Conservation (phyloP, 37 sponge, comb jelly and placozoan species). For the Oopsacas minuta region DNA sequence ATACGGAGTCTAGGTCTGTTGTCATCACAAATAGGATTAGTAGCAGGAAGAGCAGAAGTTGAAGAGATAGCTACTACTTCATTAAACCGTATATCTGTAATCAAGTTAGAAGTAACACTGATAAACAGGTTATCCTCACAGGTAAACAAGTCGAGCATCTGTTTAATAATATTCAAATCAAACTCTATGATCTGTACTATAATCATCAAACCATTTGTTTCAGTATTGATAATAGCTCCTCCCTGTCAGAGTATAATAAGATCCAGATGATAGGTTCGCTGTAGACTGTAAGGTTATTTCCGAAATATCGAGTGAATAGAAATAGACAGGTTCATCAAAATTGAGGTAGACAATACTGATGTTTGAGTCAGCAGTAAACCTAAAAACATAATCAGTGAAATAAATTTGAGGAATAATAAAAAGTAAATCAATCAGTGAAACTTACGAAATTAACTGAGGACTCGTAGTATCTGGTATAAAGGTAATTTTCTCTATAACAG, state of each 20-base stretch:
- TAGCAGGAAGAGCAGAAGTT: slow-evolving; percentile 27
- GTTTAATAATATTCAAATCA: slow-evolving; percentile 70
- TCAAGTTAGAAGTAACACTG: slow-evolving; percentile 35
- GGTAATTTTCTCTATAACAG: background rate
- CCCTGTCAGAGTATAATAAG: slow-evolving; percentile 37
- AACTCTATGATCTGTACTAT: slow-evolving; percentile 34
- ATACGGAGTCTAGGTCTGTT: slow-evolving; percentile 42
- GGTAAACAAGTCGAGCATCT: slow-evolving; percentile 35
- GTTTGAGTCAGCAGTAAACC: slow-evolving; percentile 35
- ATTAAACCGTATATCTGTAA: slow-evolving; percentile 57
- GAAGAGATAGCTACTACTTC: slow-evolving; percentile 27
- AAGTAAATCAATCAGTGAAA: background rate
- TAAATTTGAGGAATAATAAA: background rate
- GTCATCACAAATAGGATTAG: slow-evolving; percentile 25
- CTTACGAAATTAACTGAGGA: slow-evolving; percentile 33
- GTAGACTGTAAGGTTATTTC: slow-evolving; percentile 62
- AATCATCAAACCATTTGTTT: slow-evolving; percentile 40
- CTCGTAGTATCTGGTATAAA: slow-evolving; percentile 53
- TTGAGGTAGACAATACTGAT: slow-evolving; percentile 49
- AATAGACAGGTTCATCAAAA: slow-evolving; percentile 78
- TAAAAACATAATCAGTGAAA: background rate
- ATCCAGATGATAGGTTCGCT: background rate
- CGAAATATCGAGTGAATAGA: slow-evolving; percentile 25
- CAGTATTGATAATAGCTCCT: slow-evolving; percentile 36
- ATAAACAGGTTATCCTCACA: slow-evolving; percentile 37